Percentiles rank a stretch among this genome's conserved stretches.
Conservation (phyloP, 64 coral and sea anemone species). For the Montipora capricornis region DNA sequence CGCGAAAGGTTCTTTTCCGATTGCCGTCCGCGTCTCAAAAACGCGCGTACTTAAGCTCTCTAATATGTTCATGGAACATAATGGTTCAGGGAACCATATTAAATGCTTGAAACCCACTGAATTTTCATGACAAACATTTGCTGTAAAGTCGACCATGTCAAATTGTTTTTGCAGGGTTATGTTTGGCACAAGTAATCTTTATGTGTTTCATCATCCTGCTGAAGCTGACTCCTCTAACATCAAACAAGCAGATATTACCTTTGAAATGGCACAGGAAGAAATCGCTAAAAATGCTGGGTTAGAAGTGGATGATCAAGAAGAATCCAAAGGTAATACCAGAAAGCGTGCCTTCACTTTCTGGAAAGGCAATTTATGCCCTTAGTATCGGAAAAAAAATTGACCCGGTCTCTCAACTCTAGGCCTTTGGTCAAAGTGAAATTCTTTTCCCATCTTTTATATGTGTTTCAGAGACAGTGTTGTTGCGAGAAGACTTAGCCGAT, state of each 20-base stretch:
- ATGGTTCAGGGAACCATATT: too few species aligned
- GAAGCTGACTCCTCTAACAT: conserved; percentile 62
- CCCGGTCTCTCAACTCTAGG: too few species aligned
- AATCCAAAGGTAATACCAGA: conserved; percentile 59
- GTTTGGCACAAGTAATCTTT: conserved; percentile 96
- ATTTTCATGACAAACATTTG: not conserved
- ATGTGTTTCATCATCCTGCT: conserved; percentile 91
- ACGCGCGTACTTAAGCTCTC: too few species aligned
- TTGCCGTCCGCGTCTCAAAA: too few species aligned
- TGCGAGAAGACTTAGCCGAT: conserved; percentile 86
- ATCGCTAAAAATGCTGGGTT: conserved; percentile 94
- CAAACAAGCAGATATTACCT: conserved; percentile 79
- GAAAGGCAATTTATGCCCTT: not conserved
- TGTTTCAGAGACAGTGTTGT: conserved; percentile 75
- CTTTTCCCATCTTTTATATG: not conserved
- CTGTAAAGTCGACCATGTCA: not conserved
- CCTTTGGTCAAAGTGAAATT: not conserved
- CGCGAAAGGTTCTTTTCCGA: too few species aligned
- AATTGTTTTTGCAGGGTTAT: conserved; percentile 69
- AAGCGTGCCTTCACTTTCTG: not conserved
- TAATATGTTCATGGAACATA: too few species aligned
- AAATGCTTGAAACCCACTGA: too few species aligned
- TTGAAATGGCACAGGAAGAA: conserved; percentile 98
- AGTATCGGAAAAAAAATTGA: too few species aligned
- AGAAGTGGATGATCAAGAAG: conserved; percentile 82